phyloP scores from a whole-genome alignment of 64 coral and sea anemone species.

The Stylophora pistillata region DNA sequence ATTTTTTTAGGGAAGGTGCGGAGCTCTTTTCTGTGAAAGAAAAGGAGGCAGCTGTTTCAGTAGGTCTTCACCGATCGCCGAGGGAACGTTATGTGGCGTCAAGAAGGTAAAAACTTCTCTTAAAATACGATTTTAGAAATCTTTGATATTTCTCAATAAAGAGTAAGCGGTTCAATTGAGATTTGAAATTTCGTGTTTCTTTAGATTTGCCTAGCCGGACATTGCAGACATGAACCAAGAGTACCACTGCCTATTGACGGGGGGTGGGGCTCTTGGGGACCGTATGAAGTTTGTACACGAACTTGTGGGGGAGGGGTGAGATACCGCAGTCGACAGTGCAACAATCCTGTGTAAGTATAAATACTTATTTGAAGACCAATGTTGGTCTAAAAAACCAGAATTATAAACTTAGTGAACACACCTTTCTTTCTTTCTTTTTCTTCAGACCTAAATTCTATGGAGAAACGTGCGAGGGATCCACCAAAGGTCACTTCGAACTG shows the following conservation, averaged over 20 bases:
- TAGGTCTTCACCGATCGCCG: constrained; percentile 15
- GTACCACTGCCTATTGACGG: constrained; percentile 43
- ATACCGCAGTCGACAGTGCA: constrained; percentile 37
- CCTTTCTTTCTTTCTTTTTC: not conserved
- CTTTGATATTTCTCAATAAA: not conserved
- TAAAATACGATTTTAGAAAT: not conserved
- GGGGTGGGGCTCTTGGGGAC: constrained; percentile 41
- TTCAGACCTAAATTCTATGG: constrained; percentile 54
- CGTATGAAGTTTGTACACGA: constrained; percentile 39
- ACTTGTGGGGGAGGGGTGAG: constrained; percentile 58
- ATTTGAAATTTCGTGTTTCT: not conserved
- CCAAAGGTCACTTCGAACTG: constrained; percentile 16
- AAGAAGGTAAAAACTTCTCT: constrained; percentile 35
- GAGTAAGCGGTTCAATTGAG: not conserved
- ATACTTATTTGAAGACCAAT: no score
- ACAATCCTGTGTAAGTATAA: constrained; percentile 35
- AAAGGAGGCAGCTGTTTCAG: constrained; percentile 22
- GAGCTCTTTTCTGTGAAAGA: constrained; percentile 9
- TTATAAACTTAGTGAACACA: no score
- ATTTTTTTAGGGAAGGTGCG: constrained; percentile 40
- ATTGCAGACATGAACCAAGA: constrained; percentile 37
- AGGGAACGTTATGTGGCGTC: constrained; percentile 52
- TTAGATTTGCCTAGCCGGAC: constrained; percentile 36
- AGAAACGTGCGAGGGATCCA: constrained; percentile 26
- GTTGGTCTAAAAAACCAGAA: no score